Evolutionary conservation across 2,888 invertebrate species (phyloP).

Genomic region (Pandemis cinnamomeana): DNA sequence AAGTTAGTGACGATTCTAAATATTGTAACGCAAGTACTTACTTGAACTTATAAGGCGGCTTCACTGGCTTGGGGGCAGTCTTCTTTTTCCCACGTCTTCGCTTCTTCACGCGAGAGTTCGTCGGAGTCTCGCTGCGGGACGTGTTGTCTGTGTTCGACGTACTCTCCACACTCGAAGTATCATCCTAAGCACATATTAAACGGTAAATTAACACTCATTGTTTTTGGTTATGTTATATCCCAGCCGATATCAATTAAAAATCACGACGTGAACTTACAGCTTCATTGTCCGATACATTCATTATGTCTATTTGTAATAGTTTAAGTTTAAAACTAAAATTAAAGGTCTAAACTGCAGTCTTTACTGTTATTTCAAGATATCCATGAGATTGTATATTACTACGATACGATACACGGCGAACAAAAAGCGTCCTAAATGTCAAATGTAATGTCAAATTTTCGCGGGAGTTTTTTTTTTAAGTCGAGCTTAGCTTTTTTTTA

Average conservation of each 20-base stretch:
- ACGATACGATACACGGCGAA: background rate
- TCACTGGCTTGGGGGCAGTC: conserved; percentile 84
- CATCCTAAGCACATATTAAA: conserved; percentile 76
- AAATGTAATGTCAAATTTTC: conserved; percentile 72
- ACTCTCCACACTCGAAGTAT: conserved; percentile 92
- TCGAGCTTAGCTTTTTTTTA: too few relatives aligned
- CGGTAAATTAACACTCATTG: conserved; percentile 14
- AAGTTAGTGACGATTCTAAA: background rate
- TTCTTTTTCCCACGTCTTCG: conserved; percentile 85
- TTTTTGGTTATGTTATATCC: conserved; percentile 28
- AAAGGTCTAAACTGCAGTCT: conserved; percentile 4
- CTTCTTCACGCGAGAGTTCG: conserved; percentile 85
- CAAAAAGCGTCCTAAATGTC: conserved; percentile 46
- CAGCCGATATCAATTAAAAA: background rate
- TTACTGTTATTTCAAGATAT: conserved; percentile 23
- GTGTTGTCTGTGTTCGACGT: conserved; percentile 92
- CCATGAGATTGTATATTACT: conserved; percentile 55
- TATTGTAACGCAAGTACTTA: conserved; percentile 64
- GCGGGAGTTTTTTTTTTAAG: conserved; percentile 55
- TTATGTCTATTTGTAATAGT: conserved; percentile 45
- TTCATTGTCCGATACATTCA: conserved; percentile 81
- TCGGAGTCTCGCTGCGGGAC: conserved; percentile 92
- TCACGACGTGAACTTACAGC: conserved; percentile 66
- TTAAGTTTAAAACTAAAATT: conserved; percentile 1
- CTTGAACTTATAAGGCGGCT: conserved; percentile 92